Evolutionary conservation across 2,888 invertebrate genomes (phyloP), one percentile per base, ranked within the genome.

Genomic region (Tetanocera ferruginea): DNA sequence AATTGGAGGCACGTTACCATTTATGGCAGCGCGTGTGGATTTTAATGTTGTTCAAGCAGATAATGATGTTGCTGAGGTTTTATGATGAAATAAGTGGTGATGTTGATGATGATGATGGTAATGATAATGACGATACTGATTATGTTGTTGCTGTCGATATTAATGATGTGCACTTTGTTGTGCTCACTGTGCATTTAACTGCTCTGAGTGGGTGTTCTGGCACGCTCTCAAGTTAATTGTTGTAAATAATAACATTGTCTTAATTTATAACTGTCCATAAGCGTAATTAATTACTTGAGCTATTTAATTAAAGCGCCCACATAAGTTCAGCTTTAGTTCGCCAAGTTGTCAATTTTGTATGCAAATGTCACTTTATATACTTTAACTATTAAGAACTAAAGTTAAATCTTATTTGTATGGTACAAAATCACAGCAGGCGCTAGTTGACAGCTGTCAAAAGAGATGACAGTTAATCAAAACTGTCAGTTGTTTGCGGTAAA

Each of bases 1-100:
- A 28, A 66, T 31, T 9, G 25, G 31, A 14, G n/a, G n/a, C 71
- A 55, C 52, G 31, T 34, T 55, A 55, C 71, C 71, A 71, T 71
- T 31, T 71, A 71, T 31, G 52, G 71, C 14, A 0, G 5, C 19
- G 14, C 14, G 14, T 60, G 25, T 57, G 5, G 25, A 60, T 25
- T 43, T 43, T 11, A 43, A 43, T 43, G 43, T 43, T 43, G 43
- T 11, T 43, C 43, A 14, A 60, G 60, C 8, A 23, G 60, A 28
- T 19, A 25, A 60, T 60, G 28, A 60, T 28, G 60, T 17, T 11
- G 25, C 43, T 8, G 23, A 23, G 37, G 31, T 23, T 23, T 55
- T 23, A 28, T 25, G 28, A 28, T 28, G 28, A 11, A 28, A 62
- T 11, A 17, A 25, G 9, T 17, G 60, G 2, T 49, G 23, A 19